Base-by-base conservation (phyloP, 2,113 vertebrate genomes). In the Syngnathoides biaculeatus region DNA sequence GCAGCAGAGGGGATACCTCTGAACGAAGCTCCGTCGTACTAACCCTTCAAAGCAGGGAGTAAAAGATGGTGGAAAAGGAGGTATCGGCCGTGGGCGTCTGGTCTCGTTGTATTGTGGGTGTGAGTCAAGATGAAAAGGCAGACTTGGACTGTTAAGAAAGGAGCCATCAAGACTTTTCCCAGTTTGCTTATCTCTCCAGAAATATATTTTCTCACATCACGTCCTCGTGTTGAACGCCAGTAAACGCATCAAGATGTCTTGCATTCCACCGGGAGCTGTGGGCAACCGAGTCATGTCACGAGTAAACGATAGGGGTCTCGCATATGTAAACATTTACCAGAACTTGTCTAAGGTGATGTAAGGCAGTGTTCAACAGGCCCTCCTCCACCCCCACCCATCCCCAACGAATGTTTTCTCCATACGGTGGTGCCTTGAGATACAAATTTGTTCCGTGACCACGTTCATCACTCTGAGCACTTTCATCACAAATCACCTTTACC, bases 11-110 rank as follows among this genome's bases (percentile, higher is more conserved):
- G 0, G 15, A 17, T 24, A 0, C 11, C 27, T 6, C 71, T 80
- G 53, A 74, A 52, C 5, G 0, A 0, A 0, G 0, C 0, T 22
- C 1, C 26, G 19, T 0, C 40, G 43, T 45, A 57, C 7, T 17
- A 1, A n/a, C n/a, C n/a, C 38, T 30, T 30, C 5, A 2, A 11
- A 50, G 48, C 17, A 20, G 22, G 30, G 11, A 38, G 30, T 59
- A 38, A 8, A 19, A 58, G 11, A 35, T 35, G 4, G 30, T 35
- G 30, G 4, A 52, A 50, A 52, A 20, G 48, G 7, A 52, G 19
- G 9, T 3, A 3, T 20, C 20, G n/a, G 48, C 48, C 4, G 45
- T 6, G 45, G 8, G 4, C 1, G 48, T 52, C 48, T 52, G 20
- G 48, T 52, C n/a, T n/a, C 9, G 11, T 52, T 22, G 48, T n/a